Evolutionary conservation across 37 sponge, comb jelly and placozoan species (phyloP).

Genomic region (Oopsacas minuta): DNA sequence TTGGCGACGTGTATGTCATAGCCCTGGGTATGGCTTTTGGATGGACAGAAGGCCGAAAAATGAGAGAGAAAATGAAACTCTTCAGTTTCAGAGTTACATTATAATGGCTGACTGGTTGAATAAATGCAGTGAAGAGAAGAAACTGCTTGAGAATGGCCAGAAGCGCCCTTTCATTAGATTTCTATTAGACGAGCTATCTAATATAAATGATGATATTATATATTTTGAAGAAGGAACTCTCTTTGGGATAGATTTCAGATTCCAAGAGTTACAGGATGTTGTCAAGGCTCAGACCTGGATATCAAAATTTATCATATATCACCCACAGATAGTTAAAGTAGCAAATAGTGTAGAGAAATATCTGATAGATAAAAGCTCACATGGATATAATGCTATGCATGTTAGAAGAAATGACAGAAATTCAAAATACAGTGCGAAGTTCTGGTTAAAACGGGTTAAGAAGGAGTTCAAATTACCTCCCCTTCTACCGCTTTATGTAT

Average conservation of each 20-base stretch:
- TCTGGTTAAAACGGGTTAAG: conserved; percentile 44
- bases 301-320: conserved; percentile 23
- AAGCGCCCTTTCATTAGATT: conserved; percentile 23
- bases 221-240: conserved; percentile 75
- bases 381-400: conserved; percentile 58
- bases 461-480: conserved; percentile 21
- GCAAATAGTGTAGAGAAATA: conserved; percentile 18
- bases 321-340: neutral
- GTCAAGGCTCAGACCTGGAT: conserved; percentile 46
- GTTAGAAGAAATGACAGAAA: conserved; percentile 49
- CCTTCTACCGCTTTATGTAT: conserved; percentile 45
- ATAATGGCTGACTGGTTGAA: conserved; percentile 31
- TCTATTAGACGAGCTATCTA: conserved; percentile 36
- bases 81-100: conserved; percentile 31
- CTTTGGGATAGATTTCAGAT: conserved; percentile 57
- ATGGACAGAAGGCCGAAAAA: conserved; percentile 33
- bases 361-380: neutral
- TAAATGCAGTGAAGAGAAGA: conserved; percentile 45
- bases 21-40: conserved; percentile 66
- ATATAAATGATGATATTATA: conserved; percentile 41
- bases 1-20: conserved; percentile 68
- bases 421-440: conserved; percentile 20
- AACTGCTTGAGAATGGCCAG: neutral
- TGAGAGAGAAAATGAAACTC: conserved; percentile 23
- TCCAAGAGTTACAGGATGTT: conserved; percentile 27